Evolutionary conservation across 2,113 vertebrate genomes (phyloP).

Genomic region (Jacana jacana): DNA sequence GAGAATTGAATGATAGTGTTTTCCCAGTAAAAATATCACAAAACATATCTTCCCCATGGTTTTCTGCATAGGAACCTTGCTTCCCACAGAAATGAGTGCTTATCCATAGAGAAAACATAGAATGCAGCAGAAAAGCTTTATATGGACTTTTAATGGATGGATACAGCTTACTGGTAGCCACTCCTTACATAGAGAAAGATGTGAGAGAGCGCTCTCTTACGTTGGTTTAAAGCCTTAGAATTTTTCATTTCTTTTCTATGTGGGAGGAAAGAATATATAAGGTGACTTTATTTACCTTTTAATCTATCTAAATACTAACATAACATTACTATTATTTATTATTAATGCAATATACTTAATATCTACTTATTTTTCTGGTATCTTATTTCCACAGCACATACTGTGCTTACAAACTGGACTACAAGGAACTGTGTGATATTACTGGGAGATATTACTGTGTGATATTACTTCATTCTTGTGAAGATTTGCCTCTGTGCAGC

Average conservation of each 20-base stretch:
- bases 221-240: background rate
- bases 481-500: background rate
- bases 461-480: background rate
- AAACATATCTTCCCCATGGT: background rate
- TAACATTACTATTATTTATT: background rate
- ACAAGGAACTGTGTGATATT: background rate
- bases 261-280: background rate
- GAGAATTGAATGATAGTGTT: background rate
- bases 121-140: background rate
- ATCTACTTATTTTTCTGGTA: background rate
- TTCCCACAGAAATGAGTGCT: background rate
- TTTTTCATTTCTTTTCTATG: background rate
- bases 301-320: background rate
- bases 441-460: background rate
- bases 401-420: background rate
- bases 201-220: background rate
- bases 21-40: background rate
- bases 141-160: background rate
- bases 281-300: background rate
- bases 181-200: background rate
- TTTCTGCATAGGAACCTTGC: background rate
- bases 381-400: background rate
- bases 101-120: background rate
- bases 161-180: too few relatives aligned
- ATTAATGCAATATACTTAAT: background rate